Conservation (phyloP, 1,140 invertebrate species). For the Sycophaga agraensis region DNA sequence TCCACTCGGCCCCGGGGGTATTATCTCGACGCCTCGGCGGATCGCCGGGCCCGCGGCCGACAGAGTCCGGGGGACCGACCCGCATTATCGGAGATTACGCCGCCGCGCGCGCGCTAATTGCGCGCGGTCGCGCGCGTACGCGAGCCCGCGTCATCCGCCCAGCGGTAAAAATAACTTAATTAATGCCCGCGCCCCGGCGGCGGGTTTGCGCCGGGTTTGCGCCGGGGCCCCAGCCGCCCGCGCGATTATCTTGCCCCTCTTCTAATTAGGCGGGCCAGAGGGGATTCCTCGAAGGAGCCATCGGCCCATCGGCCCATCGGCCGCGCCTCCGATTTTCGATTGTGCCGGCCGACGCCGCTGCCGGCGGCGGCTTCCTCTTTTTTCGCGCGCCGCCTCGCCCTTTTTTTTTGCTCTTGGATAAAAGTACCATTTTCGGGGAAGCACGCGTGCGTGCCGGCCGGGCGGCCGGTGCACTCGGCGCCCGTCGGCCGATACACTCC, state of each 20-base stretch:
- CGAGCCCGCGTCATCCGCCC: not conserved
- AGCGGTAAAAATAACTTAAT: conserved; percentile 50
- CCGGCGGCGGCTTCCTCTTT: conserved; percentile 29
- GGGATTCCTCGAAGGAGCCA: conserved; percentile 28
- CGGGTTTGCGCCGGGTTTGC: conserved; percentile 9
- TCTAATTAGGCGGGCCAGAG: conserved; percentile 29
- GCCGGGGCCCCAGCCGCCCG: not conserved
- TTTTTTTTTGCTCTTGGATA: conserved; percentile 18
- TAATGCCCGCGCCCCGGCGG: conserved; percentile 34
- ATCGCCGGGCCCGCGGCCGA: not conserved
- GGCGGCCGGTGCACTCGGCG: no score
- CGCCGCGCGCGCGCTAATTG: conserved; percentile 34
- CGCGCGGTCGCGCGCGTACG: not conserved
- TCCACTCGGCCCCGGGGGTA: not conserved
- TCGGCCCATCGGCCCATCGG: no score
- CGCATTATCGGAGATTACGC: conserved; percentile 13
- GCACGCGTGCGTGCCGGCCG: conserved; percentile 2
- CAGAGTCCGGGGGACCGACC: not conserved
- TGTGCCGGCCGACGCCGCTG: no score
- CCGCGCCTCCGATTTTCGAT: no score
- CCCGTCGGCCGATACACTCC: no score
- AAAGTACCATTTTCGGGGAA: conserved; percentile 22
- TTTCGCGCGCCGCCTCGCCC: not conserved
- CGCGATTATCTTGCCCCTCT: conserved; percentile 19
- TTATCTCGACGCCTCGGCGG: not conserved